phyloP scores from a whole-genome alignment of 2,797 vertebrate species.

The Xenentodon cancila region DNA sequence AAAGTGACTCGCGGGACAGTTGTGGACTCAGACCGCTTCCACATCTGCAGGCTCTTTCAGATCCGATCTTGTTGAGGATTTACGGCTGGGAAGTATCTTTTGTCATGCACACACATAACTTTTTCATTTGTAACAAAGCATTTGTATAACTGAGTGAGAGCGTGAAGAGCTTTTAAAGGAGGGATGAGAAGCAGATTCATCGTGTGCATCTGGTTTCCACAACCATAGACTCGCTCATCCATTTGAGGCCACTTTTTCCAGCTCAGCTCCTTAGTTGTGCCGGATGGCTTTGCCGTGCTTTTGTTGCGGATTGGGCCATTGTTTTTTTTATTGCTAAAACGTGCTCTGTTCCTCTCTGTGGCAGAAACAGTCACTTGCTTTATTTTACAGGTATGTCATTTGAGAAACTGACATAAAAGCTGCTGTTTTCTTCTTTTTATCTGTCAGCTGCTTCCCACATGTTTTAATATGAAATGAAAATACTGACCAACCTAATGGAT shows the following conservation, averaged over 20 bases:
- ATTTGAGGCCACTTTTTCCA: constrained; percentile 16
- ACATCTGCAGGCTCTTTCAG: constrained; percentile 33
- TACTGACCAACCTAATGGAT: too few relatives aligned
- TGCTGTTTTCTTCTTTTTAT: too few relatives aligned
- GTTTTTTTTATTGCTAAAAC: too few relatives aligned
- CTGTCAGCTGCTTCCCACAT: constrained; percentile 37
- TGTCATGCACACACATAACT: neutral
- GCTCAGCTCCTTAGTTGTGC: constrained; percentile 15
- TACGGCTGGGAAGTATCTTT: constrained; percentile 16
- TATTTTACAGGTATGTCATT: too few relatives aligned
- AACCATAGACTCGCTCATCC: constrained; percentile 10
- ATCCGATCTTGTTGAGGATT: constrained; percentile 2
- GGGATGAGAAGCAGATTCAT: neutral
- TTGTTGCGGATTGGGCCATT: too few relatives aligned
- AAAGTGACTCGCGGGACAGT: constrained; percentile 22
- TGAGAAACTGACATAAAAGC: too few relatives aligned
- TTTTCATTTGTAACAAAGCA: neutral
- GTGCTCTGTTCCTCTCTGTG: too few relatives aligned
- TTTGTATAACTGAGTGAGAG: constrained; percentile 1
- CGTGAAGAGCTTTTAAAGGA: neutral
- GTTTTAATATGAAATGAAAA: constrained; percentile 15
- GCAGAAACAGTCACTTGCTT: too few relatives aligned
- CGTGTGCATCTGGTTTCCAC: constrained; percentile 11
- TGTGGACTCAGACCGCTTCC: constrained; percentile 39
- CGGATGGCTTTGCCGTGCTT: too few relatives aligned